phyloP scores from a whole-genome alignment of 2,888 invertebrate genomes.

The Cactoblastis cactorum region DNA sequence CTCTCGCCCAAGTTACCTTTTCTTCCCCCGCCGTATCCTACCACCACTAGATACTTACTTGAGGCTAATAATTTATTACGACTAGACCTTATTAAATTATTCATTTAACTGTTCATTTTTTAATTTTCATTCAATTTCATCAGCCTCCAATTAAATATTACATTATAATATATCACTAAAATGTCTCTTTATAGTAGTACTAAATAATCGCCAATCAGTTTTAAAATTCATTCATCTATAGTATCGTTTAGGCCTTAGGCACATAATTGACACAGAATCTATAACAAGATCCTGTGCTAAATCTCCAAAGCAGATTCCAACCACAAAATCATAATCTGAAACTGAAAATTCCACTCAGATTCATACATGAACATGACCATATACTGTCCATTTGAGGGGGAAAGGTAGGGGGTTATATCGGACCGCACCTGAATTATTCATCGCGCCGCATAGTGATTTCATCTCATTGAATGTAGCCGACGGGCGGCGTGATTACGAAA shows the following conservation, averaged over 20 bases:
- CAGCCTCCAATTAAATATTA: too few species aligned
- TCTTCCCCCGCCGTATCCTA: constrained; percentile 61
- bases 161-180: too few species aligned
- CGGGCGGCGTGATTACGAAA: constrained; percentile 71
- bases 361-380: constrained; percentile 14
- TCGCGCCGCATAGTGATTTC: constrained; percentile 77
- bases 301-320: not conserved
- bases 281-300: not conserved
- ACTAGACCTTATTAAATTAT: constrained; percentile 31
- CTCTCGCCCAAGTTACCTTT: constrained; percentile 51
- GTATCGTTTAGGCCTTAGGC: too few species aligned
- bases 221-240: too few species aligned
- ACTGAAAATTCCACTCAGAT: constrained; percentile 13
- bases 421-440: constrained; percentile 75
- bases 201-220: too few species aligned
- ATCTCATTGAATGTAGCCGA: constrained; percentile 74
- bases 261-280: not conserved
- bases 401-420: constrained; percentile 35
- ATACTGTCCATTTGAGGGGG: constrained; percentile 25
- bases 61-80: constrained; percentile 31
- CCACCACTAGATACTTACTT: constrained; percentile 46
- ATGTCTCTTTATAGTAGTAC: too few species aligned
- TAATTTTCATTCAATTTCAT: not conserved
- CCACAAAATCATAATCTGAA: not conserved
- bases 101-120: constrained; percentile 7